Percentiles rank a stretch among this genome's conserved stretches.
These are phyloP conservation scores for Aramus guarauna DNA, from an alignment of 2,113 vertebrate species.

Conservation along the genomic window DNA sequence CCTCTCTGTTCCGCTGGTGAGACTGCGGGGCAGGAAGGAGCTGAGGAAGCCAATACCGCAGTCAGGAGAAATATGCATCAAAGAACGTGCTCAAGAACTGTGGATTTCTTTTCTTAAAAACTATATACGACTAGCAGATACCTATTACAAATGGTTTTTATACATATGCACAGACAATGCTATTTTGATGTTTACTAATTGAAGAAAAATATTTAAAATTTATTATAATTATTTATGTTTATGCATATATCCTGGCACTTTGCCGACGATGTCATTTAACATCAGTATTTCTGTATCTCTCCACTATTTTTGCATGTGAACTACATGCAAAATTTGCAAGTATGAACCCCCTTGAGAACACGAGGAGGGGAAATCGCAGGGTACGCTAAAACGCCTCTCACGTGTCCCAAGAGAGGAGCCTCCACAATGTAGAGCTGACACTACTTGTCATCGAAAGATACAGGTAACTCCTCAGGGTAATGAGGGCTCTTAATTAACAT, in stretches of 20 bases:
- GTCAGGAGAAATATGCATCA: neutral
- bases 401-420: conserved; percentile 48
- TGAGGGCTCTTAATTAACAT: neutral
- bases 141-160: neutral
- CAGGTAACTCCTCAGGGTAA: conserved; percentile 35
- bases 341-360: conserved; percentile 8
- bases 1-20: neutral
- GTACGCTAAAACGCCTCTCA: conserved; percentile 44
- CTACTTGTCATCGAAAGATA: conserved; percentile 54
- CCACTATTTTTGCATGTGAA: neutral
- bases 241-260: neutral
- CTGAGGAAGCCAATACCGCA: neutral
- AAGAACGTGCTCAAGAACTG: neutral
- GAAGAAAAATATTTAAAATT: neutral
- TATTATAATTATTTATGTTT: neutral
- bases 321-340: neutral
- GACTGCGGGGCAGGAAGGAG: neutral
- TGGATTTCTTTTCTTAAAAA: neutral
- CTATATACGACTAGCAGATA: neutral
- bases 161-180: neutral
- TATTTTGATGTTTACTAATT: neutral
- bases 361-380: neutral
- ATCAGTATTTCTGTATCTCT: neutral
- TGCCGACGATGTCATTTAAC: neutral
- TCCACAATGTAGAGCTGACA: conserved; percentile 48